Conservation (phyloP, 53 echinoderm and acorn worm genomes). For the Hippasteria phrygiana region DNA sequence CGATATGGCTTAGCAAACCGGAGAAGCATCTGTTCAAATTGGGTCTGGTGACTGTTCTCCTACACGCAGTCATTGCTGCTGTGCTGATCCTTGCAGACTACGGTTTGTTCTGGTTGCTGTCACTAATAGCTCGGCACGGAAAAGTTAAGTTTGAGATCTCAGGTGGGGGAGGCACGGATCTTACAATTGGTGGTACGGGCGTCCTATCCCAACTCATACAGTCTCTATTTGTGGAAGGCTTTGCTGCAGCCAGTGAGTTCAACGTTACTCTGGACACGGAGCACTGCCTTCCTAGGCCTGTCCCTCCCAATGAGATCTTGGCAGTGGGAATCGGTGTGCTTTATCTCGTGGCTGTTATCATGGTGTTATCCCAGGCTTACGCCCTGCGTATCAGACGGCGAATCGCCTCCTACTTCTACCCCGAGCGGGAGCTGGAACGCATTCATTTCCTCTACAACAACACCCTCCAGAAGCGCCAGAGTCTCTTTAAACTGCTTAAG, state of each 20-base stretch:
- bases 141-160: slow-evolving; percentile 73
- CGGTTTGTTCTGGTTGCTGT: slow-evolving; percentile 80
- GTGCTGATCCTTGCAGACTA: slow-evolving; percentile 83
- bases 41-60: slow-evolving; percentile 79
- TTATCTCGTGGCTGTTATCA: slow-evolving; percentile 79
- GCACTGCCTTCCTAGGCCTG: slow-evolving; percentile 77
- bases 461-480: slow-evolving; percentile 83
- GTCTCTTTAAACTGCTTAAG: slow-evolving; percentile 73
- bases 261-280: slow-evolving; percentile 80
- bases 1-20: slow-evolving; percentile 70
- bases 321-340: slow-evolving; percentile 77
- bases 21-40: slow-evolving; percentile 85
- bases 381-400: slow-evolving; percentile 78
- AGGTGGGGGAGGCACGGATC: slow-evolving; percentile 71
- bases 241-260: slow-evolving; percentile 74
- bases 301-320: slow-evolving; percentile 63
- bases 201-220: slow-evolving; percentile 71
- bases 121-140: slow-evolving; percentile 77
- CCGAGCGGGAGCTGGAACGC: slow-evolving; percentile 84
- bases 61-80: slow-evolving; percentile 83
- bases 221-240: slow-evolving; percentile 78
- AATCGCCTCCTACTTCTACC: slow-evolving; percentile 92
- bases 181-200: slow-evolving; percentile 76
- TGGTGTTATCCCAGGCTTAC: slow-evolving; percentile 91
- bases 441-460: slow-evolving; percentile 85